These are phyloP conservation scores for Morbakka virulenta DNA, from an alignment of 30 jellyfish, hydroid and myxozoan species.

Conservation along the genomic window DNA sequence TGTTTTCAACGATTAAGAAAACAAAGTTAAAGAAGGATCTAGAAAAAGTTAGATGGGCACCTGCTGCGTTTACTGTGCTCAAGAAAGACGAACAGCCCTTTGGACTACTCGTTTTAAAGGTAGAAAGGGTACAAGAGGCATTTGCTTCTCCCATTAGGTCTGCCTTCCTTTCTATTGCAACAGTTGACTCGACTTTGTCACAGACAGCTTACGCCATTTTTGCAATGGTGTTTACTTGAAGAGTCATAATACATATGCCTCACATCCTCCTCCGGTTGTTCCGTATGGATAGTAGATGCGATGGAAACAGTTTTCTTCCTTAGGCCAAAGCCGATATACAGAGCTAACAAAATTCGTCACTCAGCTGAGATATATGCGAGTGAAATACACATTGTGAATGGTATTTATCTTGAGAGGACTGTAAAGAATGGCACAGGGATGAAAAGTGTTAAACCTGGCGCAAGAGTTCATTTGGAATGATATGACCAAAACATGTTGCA, in stretches of 20 bases:
- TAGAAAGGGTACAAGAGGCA: constrained; percentile 26
- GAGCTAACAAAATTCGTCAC: constrained; percentile 28
- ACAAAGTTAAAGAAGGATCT: constrained; percentile 19
- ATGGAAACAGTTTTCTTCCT: constrained; percentile 34
- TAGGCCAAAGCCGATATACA: constrained; percentile 25
- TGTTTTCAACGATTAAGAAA: constrained; percentile 31
- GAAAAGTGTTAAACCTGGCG: constrained; percentile 40
- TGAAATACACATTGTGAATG: constrained; percentile 39
- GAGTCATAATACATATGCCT: constrained; percentile 41
- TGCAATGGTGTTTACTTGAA: constrained; percentile 19
- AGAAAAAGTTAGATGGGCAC: constrained; percentile 21
- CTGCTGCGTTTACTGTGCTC: constrained; percentile 20
- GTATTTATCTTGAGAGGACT: constrained; percentile 7
- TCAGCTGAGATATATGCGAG: constrained; percentile 20
- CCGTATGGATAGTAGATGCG: constrained; percentile 33
- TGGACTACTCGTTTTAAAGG: constrained; percentile 28
- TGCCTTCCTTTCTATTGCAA: constrained; percentile 9
- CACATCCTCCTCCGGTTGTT: neutral
- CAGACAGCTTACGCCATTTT: constrained; percentile 42
- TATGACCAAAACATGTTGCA: constrained; percentile 54
- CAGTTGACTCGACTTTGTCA: constrained; percentile 33
- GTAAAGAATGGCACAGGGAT: constrained; percentile 33
- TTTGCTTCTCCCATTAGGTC: constrained; percentile 34
- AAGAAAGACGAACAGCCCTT: constrained; percentile 9
- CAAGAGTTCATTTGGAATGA: constrained; percentile 53